phyloP scores from a whole-genome alignment of 1,140 invertebrate genomes.

The Gonioctena quinquepunctata region DNA sequence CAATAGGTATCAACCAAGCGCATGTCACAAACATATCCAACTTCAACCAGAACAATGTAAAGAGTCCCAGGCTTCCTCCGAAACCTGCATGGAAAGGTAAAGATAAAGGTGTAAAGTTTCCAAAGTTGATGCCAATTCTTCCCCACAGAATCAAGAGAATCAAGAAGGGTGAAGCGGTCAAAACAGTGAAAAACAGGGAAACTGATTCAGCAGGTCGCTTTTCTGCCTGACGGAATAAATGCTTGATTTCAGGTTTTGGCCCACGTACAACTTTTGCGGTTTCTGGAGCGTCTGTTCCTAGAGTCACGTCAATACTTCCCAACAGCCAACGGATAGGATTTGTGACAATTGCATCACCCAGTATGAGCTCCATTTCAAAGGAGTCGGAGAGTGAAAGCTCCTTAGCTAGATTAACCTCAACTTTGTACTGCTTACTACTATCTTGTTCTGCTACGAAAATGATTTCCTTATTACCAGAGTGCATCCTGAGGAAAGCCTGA shows the following conservation, averaged over 20 bases:
- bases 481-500: constrained; percentile 89
- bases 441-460: constrained; percentile 94
- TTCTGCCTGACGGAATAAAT: constrained; percentile 91
- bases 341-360: constrained; percentile 88
- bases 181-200: constrained; percentile 87
- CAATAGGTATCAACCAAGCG: constrained; percentile 83
- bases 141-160: constrained; percentile 86
- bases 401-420: constrained; percentile 78
- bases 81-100: constrained; percentile 85
- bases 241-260: constrained; percentile 85
- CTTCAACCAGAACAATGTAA: constrained; percentile 87
- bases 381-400: constrained; percentile 80
- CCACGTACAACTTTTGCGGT: constrained; percentile 54
- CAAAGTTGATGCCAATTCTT: constrained; percentile 86
- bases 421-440: constrained; percentile 79
- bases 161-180: constrained; percentile 81
- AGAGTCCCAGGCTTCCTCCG: constrained; percentile 83
- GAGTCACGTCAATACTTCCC: constrained; percentile 76
- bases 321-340: constrained; percentile 89
- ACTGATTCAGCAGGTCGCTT: constrained; percentile 84
- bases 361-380: constrained; percentile 82
- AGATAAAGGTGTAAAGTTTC: constrained; percentile 80
- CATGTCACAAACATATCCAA: constrained; percentile 97
- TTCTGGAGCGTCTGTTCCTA: constrained; percentile 58
- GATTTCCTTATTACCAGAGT: constrained; percentile 75